Evolutionary conservation across 2,888 invertebrate genomes (phyloP).

Genomic region (Drosophila kanekoi): DNA sequence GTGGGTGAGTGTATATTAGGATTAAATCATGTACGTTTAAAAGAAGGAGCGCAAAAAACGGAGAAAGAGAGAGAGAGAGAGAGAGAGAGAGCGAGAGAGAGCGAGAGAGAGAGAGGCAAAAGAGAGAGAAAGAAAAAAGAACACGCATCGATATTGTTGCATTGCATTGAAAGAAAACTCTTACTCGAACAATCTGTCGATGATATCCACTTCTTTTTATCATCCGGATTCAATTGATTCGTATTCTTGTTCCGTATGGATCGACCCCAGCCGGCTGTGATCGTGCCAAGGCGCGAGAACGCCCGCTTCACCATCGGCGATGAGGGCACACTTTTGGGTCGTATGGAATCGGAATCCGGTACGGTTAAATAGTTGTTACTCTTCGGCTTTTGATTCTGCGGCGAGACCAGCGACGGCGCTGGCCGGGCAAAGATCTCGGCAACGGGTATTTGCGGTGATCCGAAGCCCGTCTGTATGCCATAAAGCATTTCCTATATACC

Average conservation of each 20-base stretch:
- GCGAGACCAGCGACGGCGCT: slow-evolving; percentile 93
- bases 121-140: slow-evolving; percentile 55
- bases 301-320: slow-evolving; percentile 97
- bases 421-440: slow-evolving; percentile 94
- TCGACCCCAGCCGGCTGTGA: slow-evolving; percentile 96
- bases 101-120: slow-evolving; percentile 50
- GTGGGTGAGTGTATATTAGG: slow-evolving; percentile 7
- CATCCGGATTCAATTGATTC: slow-evolving; percentile 92
- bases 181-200: slow-evolving; percentile 96
- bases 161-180: slow-evolving; percentile 83
- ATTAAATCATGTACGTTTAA: slow-evolving; percentile 24
- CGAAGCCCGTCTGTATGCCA: slow-evolving; percentile 96
- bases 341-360: slow-evolving; percentile 94
- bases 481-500: slow-evolving; percentile 94
- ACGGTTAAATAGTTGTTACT: slow-evolving; percentile 97
- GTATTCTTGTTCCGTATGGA: slow-evolving; percentile 94
- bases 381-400: slow-evolving; percentile 93
- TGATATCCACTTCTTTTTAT: slow-evolving; percentile 96
- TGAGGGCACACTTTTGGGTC: slow-evolving; percentile 96
- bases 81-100: slow-evolving; percentile 48
- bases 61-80: slow-evolving; percentile 40
- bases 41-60: slow-evolving; percentile 17
- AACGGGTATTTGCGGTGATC: slow-evolving; percentile 96
- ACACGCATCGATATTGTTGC: slow-evolving; percentile 84
- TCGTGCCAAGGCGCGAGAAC: slow-evolving; percentile 94